Base-by-base conservation (phyloP, 2,888 invertebrate species). In the Lasioglossum malachurum region DNA sequence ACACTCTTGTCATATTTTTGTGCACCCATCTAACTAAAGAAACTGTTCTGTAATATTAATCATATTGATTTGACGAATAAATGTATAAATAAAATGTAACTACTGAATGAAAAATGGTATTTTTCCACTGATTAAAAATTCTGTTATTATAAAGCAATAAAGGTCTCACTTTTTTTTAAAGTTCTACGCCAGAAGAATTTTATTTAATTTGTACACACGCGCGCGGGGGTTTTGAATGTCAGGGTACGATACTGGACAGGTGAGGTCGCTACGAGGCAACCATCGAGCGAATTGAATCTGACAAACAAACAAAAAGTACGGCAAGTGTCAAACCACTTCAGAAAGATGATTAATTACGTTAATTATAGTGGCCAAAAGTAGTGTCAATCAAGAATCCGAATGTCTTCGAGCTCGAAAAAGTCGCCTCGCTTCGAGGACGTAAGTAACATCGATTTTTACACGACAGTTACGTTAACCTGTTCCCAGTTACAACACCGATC, bases 241-340 rank as follows among this genome's bases (percentile, higher is more conserved):
- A 12, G 1, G 8, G 38, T 72, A 78, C 86, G 78, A 31, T 31
- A 75, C 35, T 64, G 80, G 57, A 49, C 53, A 79, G 80, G 80
- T 73, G 84, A 83, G 80, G 89, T 84, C 88, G 89, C 84, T 75
- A 14, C 64, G 38, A 80, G 49, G 44, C 82, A 74, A 69, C 79
- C 82, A 75, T 83, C 64, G 64, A 84, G 38, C 80, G 88, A 86
- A 88, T 86, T 76, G 77, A 78, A 80, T 79, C 80, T 82, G 82
- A 87, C 88, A 93, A 93, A 93, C 91, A 93, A 93, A 93, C 93
- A 93, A 91, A 90, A 90, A 90, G 89, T 89, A 82, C 85, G 83
- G 71, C 81, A 91, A 82, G 88, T 92, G 93, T 92, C 91, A 92
- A 88, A 87, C 71, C 79, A 88, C 82, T 90, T 64, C 74, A 75